Conservation (phyloP, 64 coral and sea anemone species). For the Montipora efflorescens region DNA sequence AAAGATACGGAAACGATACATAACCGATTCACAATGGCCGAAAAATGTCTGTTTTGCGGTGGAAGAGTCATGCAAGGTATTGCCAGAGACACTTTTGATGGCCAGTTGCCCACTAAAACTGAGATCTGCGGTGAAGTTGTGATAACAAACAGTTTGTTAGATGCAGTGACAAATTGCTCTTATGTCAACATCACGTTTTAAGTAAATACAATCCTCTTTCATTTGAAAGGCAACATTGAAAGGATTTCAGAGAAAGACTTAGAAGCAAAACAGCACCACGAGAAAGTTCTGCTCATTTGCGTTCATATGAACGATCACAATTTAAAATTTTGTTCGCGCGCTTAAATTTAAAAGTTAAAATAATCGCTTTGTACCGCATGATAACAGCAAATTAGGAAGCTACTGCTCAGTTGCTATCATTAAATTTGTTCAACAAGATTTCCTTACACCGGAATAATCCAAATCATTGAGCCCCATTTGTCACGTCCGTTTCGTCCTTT, state of each 20-base stretch:
- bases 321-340: not conserved
- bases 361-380: too few relatives aligned
- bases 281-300: not conserved
- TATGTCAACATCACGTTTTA: slow-evolving; percentile 21
- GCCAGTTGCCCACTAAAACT: not conserved
- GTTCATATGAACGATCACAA: not conserved
- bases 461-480: too few relatives aligned
- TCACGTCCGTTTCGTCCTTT: too few relatives aligned
- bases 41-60: not conserved
- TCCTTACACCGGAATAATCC: too few relatives aligned
- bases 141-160: not conserved
- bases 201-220: not conserved
- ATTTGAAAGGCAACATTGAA: not conserved
- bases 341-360: too few relatives aligned
- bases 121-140: not conserved
- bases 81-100: not conserved
- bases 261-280: not conserved
- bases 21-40: not conserved
- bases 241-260: too few relatives aligned
- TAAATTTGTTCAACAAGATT: too few relatives aligned
- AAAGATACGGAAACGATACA: slow-evolving; percentile 22
- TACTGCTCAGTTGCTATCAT: too few relatives aligned
- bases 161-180: not conserved
- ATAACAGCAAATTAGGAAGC: too few relatives aligned
- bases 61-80: not conserved